Conservation (phyloP, 2,888 invertebrate genomes). For the Kuschelorhynchus macadamiae region DNA sequence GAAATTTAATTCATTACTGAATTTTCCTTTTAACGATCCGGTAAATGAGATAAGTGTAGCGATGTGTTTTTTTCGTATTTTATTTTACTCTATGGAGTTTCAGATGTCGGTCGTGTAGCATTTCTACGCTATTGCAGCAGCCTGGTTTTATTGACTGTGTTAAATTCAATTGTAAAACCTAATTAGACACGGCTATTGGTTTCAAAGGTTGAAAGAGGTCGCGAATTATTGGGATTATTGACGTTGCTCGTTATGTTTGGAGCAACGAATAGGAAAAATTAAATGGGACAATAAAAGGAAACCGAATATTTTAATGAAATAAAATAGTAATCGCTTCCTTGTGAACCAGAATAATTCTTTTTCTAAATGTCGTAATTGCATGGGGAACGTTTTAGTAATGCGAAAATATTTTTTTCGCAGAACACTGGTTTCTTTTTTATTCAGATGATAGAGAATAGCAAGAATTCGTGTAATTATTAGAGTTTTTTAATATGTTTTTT, state of each 20-base stretch:
- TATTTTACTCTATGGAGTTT: neutral
- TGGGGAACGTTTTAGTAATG: no score
- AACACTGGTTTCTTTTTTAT: no score
- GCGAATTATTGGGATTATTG: constrained; percentile 2
- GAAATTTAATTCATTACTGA: neutral
- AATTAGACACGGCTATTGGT: constrained; percentile 43
- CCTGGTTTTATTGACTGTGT: constrained; percentile 35
- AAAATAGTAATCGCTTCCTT: no score
- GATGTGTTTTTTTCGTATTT: neutral
- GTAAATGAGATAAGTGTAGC: neutral
- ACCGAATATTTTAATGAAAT: no score
- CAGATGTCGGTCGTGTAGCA: constrained; percentile 10
- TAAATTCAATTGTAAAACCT: constrained; percentile 42
- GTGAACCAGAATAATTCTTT: no score
- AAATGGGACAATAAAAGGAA: no score
- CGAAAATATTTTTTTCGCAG: no score
- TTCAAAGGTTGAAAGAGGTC: constrained; percentile 29
- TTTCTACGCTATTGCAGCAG: neutral
- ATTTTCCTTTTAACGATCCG: neutral
- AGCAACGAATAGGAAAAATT: no score
- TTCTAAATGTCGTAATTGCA: no score
- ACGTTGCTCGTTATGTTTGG: neutral
- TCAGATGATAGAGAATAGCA: no score
- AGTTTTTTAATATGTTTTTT: no score
- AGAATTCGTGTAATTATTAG: no score